Evolutionary conservation across 2,113 vertebrate genomes (phyloP), one percentile per base, ranked within the genome.

Genomic region (Actenoides lindsayi): DNA sequence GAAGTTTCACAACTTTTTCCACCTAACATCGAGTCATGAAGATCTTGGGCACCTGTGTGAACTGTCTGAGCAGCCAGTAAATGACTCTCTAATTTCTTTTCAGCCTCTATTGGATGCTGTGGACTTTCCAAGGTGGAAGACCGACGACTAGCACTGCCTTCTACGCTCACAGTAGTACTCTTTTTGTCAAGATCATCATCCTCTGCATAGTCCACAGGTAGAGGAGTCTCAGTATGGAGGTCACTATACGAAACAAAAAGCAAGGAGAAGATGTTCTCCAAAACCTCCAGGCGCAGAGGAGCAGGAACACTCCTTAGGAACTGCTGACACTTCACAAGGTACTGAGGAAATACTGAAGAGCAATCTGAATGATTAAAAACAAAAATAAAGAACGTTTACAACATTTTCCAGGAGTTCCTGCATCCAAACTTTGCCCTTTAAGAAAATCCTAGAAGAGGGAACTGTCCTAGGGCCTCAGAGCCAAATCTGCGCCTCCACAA

Each of bases 261-360:
- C 69, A 99, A 98, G 11, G 99, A 99, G 96, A 99, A 99, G 97
- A 99, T 99, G 96, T 99, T 99, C 98, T 99, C 99, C 93, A 99
- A 98, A 83, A 99, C 98, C 95, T 99, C 99, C 96, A 99, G 96
- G 42, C 99, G 98, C 90, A 99, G 97, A 91, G 99, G 97, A 89
- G 98, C 97, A 5, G 99, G 99, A 75, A 99, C 25, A 2, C 97
- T 97, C 90, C 98, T 98, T 95, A 99, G 97, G 86, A 98, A 99
- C 84, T 98, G 98, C 94, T 99, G 98, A 95, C 99, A 99, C 95
- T 98, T 99, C 8, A 94, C 98, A 88, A 99, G 97, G 96, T 98
- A 99, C 64, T 97, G 98, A 95, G 98, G 96, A 96, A 99, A 99
- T 93, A 98, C 81, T 63, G 97, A 54, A 76, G 97, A 97, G 95